Evolutionary conservation across 2,113 vertebrate species (phyloP), one percentile per base, ranked within the genome.

Genomic region (Takifugu bimaculatus): DNA sequence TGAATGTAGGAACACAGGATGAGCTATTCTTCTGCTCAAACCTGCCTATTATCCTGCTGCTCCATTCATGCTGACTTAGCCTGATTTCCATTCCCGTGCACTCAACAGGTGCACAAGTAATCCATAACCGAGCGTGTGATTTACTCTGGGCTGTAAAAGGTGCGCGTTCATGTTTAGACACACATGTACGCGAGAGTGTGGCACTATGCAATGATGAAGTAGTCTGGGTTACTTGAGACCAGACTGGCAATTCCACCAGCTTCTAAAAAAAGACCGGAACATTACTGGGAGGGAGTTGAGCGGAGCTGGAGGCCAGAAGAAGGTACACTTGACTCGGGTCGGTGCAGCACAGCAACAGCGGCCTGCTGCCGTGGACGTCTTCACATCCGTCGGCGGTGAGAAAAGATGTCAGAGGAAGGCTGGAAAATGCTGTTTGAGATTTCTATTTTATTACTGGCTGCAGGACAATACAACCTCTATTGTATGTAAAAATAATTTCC

Each of bases 251-350:
- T 79, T 76, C 70, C 64, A 57, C 49, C 7, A 26, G 65, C 52
- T 68, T 83, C 87, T 88, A 88, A 88, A 88, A 84, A 49, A 62
- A 79, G 83, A 79, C 67, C 54, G 65, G 81, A 12, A 67, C 80
- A 83, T 84, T 83, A 68, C 81, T 87, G 50, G 65, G 69, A 57
- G 79, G 63, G 68, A 64, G 68, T 54, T 50, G 60, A 35, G 45
- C 2, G 29, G 14, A 67, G 20, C 12, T 20, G 70, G 42, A 63
- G 59, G 55, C 78, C 82, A 80, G 56, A 70, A 70, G 57, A 67
- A 43, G 53, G 52, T 57, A 56, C 58, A 72, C 70, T 68, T 70
- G 42, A 72, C 55, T 66, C 52, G 39, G 55, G 32, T 20, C 57
- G 26, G 56, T 70, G 55, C 52, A 32, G 48, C 14, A 50, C 35